Evolutionary conservation across 2,113 vertebrate genomes (phyloP).

Genomic region (Morone saxatilis): DNA sequence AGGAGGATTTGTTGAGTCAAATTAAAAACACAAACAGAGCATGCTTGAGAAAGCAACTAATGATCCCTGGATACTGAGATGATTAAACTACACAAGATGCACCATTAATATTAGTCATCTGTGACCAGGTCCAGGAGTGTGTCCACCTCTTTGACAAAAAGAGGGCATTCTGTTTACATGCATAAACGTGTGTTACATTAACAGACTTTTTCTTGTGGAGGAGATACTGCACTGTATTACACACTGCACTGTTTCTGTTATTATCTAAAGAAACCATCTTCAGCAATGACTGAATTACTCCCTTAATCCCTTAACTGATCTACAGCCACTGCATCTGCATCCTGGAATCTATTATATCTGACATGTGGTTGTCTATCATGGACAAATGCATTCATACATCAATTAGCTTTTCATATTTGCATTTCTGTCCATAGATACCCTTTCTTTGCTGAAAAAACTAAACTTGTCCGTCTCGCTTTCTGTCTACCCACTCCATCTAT

Average conservation of each 20-base stretch:
- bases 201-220: conserved; percentile 11
- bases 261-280: conserved; percentile 45
- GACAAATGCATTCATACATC: conserved; percentile 34
- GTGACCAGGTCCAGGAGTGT: neutral
- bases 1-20: conserved; percentile 27
- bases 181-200: neutral
- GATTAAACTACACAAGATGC: conserved; percentile 45
- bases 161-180: neutral
- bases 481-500: conserved; percentile 31
- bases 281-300: conserved; percentile 39
- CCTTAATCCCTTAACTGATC: conserved; percentile 56
- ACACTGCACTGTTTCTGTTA: conserved; percentile 12
- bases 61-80: conserved; percentile 41
- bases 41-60: conserved; percentile 38
- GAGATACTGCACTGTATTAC: neutral
- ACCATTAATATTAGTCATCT: conserved; percentile 35
- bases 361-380: conserved; percentile 26
- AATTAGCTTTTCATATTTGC: conserved; percentile 37
- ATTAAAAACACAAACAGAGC: conserved; percentile 52
- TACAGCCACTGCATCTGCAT: conserved; percentile 36
- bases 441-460: conserved; percentile 20
- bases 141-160: neutral
- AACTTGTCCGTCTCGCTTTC: neutral
- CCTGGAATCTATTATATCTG: conserved; percentile 42
- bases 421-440: neutral